A percentile compares a stretch with the other conserved stretches of the same genome.
Conservation (phyloP, 2,113 vertebrate species). For the Chloebia gouldiae region DNA sequence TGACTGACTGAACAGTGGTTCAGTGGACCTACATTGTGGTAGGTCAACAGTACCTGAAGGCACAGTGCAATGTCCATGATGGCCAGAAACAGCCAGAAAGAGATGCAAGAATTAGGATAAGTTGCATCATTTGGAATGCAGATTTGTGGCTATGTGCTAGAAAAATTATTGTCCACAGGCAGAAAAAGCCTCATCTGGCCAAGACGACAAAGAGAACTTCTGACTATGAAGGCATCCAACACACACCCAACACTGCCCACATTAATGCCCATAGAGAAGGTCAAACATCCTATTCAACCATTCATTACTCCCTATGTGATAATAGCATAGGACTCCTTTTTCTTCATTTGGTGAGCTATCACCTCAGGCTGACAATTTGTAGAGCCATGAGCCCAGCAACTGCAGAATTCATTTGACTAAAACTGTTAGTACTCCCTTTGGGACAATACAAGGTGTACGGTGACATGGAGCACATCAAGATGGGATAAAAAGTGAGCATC, state of each 20-base stretch:
- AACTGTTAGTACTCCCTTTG: neutral
- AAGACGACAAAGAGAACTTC: neutral
- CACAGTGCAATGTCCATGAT: neutral
- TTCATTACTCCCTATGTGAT: neutral
- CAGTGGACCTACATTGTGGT: neutral
- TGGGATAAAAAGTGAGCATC: neutral
- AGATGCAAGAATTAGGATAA: neutral
- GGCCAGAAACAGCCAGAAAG: neutral
- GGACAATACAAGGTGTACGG: neutral
- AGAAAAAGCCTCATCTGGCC: neutral
- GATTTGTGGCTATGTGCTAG: neutral
- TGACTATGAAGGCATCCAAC: neutral
- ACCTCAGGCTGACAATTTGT: neutral
- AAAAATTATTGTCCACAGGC: neutral
- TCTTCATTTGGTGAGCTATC: neutral
- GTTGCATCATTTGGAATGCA: neutral
- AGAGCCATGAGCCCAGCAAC: neutral
- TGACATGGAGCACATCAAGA: neutral
- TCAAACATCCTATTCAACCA: neutral
- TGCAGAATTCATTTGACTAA: neutral
- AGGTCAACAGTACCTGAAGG: neutral
- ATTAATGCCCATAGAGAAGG: neutral
- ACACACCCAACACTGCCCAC: neutral
- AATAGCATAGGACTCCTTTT: neutral
- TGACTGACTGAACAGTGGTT: neutral